Evolutionary conservation across 2,797 vertebrate genomes (phyloP).

Genomic region (Bradypodion pumilum): DNA sequence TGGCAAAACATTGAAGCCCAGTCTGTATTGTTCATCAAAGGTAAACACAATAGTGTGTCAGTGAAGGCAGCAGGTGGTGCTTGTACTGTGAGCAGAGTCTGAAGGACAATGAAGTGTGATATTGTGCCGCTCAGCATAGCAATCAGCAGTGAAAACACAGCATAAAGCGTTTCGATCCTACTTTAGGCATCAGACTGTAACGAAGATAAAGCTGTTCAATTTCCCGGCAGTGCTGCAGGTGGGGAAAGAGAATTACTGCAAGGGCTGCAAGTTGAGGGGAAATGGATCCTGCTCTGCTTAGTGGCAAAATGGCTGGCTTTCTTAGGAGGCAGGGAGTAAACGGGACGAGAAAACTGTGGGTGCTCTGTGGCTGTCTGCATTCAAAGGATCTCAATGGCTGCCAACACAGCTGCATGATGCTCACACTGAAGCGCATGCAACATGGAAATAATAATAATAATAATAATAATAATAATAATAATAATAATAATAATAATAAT

Average conservation of each 20-base stretch:
- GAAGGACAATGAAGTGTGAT: constrained; percentile 10
- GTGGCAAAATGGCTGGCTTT: background rate
- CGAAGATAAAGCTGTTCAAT: constrained; percentile 27
- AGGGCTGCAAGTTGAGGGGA: background rate
- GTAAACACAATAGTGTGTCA: background rate
- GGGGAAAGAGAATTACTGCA: background rate
- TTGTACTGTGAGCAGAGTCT: background rate
- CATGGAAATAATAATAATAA: too few relatives aligned
- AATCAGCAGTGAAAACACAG: background rate
- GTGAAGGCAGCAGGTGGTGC: background rate
- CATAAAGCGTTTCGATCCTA: background rate
- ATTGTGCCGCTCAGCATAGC: background rate
- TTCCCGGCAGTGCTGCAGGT: constrained; percentile 17
- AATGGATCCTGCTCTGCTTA: background rate
- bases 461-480: too few relatives aligned
- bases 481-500: too few relatives aligned
- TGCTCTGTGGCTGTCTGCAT: background rate
- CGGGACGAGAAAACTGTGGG: background rate
- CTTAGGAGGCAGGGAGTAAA: background rate
- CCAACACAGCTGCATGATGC: background rate
- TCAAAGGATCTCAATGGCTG: background rate
- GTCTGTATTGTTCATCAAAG: constrained; percentile 13
- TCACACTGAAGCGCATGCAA: background rate
- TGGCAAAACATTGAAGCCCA: constrained; percentile 31
- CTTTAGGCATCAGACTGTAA: background rate